phyloP scores from a whole-genome alignment of 2,113 vertebrate species.

The Athene noctua region DNA sequence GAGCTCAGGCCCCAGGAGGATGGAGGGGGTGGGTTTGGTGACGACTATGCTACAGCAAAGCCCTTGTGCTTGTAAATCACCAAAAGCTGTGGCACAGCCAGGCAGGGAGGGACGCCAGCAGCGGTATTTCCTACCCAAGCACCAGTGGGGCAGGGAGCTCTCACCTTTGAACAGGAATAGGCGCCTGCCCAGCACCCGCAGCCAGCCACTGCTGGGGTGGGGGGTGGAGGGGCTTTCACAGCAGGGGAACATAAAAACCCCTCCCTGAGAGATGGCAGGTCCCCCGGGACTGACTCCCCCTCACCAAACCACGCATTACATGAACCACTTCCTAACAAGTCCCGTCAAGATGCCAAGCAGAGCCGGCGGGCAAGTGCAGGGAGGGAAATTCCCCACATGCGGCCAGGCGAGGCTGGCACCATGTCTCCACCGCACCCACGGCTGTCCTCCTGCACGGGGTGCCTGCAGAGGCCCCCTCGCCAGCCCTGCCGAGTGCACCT shows the following conservation, averaged over 20 bases:
- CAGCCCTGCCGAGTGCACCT: background rate
- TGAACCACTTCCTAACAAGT: conserved; percentile 30
- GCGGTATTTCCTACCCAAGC: background rate
- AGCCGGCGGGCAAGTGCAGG: background rate
- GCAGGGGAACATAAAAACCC: background rate
- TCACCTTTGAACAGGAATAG: background rate
- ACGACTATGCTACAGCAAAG: background rate
- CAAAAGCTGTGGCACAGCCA: background rate
- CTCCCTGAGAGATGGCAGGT: rapidly evolving
- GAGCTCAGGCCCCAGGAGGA: background rate
- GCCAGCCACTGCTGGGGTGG: rapidly evolving
- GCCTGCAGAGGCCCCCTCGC: background rate
- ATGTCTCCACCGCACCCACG: background rate
- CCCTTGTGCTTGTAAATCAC: background rate
- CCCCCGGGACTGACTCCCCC: background rate
- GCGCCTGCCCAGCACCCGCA: background rate
- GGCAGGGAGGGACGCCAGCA: background rate
- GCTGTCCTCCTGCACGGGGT: background rate
- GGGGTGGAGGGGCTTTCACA: background rate
- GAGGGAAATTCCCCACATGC: conserved; percentile 5
- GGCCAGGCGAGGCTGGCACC: conserved; percentile 8
- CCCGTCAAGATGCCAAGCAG: background rate
- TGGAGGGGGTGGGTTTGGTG: background rate
- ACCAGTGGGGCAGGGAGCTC: background rate
- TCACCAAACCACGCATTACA: background rate